These are phyloP conservation scores for Wiebesia pumilae DNA, from an alignment of 1,140 invertebrate genomes.

Conservation along the genomic window DNA sequence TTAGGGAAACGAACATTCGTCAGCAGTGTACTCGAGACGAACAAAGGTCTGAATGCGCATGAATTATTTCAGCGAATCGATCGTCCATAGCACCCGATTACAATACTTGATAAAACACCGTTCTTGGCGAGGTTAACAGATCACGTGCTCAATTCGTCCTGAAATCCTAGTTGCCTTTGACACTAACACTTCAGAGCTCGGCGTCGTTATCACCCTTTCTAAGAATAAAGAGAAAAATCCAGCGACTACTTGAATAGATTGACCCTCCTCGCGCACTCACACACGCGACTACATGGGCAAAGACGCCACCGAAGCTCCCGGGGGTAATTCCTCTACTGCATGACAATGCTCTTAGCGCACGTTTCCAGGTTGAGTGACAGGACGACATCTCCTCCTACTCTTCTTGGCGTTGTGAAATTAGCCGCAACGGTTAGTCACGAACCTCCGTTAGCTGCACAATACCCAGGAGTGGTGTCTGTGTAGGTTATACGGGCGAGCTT, in stretches of 20 bases:
- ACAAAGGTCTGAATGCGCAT: not conserved
- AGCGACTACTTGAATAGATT: constrained; percentile 10
- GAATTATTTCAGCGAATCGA: constrained; percentile 19
- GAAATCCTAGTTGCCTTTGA: constrained; percentile 20
- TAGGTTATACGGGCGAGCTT: not conserved
- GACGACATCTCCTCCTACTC: constrained; percentile 1
- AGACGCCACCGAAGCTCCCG: not conserved
- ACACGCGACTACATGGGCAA: not conserved
- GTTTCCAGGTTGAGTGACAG: constrained; percentile 9
- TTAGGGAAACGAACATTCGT: not conserved
- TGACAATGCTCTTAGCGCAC: constrained; percentile 27
- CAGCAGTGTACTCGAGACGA: too few species aligned
- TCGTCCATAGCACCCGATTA: not conserved
- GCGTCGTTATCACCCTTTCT: not conserved
- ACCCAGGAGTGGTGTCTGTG: not conserved
- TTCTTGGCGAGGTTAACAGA: constrained; percentile 20
- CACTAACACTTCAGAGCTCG: not conserved
- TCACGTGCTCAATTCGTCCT: constrained; percentile 20
- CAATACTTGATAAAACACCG: not conserved
- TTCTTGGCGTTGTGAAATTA: constrained; percentile 26
- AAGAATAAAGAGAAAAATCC: not conserved
- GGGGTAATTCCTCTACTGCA: constrained; percentile 17
- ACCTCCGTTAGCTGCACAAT: constrained; percentile 40
- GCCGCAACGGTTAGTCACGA: constrained; percentile 36
- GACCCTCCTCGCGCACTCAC: not conserved